Base-by-base conservation (phyloP, 2,113 vertebrate species). In the Lichenostomus cassidix region DNA sequence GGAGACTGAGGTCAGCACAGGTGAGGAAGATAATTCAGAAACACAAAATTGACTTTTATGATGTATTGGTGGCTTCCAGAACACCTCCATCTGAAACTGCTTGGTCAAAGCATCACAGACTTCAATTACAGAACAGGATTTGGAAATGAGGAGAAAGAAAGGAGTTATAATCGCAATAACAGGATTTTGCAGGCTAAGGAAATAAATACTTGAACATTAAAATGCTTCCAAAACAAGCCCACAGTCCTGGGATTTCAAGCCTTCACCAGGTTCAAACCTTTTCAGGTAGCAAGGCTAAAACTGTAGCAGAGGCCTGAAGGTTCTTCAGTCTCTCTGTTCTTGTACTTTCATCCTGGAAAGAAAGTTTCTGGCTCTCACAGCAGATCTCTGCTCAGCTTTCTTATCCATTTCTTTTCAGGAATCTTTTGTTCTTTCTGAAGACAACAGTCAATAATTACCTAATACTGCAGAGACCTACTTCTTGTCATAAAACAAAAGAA, bases 151-250 rank as follows among this genome's bases (percentile, higher is more conserved):
- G 42, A 74, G 41, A n/a, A 69, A 53, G 35, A 60, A 60, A 37
- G 18, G 10, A 74, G 5, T 68, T 80, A 25, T 22, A 67, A 73
- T 65, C 11, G 65, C 25, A 39, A 2, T 24, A 84, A 65, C 6
- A 47, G 52, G n/a, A 83, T 78, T 92, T 92, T 46, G 3, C 5
- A 11, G 29, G 4, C 47, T 79, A 53, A 78, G 31, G 42, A 71
- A 89, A 89, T 6, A 88, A 63, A 47, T 75, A 89, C 21, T 69
- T 78, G 16, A 55, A 71, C 8, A 52, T 37, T 39, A 60, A 94
- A 92, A 89, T n/a, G 9, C 25, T 89, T 87, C 69, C 60, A 75
- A 91, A 92, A 27, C 49, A 91, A 96, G 65, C 29, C n/a, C 44
- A 28, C 31, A 68, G 0, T 62, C 24, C 46, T 60, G 22, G 15